These are phyloP conservation scores for Dicycla oo DNA, from an alignment of 2,888 invertebrate genomes.

Conservation along the genomic window DNA sequence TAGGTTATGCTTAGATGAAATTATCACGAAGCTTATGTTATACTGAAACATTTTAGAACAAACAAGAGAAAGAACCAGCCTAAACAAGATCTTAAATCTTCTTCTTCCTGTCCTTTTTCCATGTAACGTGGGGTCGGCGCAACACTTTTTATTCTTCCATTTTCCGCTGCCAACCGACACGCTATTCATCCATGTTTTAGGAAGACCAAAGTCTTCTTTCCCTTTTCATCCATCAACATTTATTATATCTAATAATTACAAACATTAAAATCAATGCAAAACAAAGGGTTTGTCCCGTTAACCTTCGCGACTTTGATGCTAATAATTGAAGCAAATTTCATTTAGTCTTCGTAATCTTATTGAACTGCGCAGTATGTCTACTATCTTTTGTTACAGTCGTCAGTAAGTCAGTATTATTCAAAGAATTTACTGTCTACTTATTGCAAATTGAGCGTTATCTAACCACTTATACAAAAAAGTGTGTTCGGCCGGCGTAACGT, in stretches of 20 bases:
- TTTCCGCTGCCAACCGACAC: not conserved
- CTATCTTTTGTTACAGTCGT: no score
- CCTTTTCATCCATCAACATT: not conserved
- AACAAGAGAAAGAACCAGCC: not conserved
- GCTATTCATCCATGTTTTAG: not conserved
- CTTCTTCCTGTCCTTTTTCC: not conserved
- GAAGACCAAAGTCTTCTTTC: not conserved
- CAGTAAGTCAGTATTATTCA: no score
- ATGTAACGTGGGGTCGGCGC: not conserved
- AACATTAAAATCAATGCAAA: not conserved
- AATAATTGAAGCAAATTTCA: not conserved
- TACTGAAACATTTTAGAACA: conserved; percentile 1
- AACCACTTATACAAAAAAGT: conserved; percentile 34
- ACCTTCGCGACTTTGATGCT: no score
- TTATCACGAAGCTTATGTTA: not conserved
- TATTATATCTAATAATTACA: not conserved
- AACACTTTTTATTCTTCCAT: not conserved
- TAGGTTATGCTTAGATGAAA: conserved; percentile 3
- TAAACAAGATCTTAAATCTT: not conserved
- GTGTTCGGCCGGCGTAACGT: conserved; percentile 35
- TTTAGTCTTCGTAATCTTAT: not conserved
- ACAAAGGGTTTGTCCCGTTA: not conserved
- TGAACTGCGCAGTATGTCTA: not conserved
- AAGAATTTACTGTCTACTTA: conserved; percentile 26
- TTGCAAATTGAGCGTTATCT: conserved; percentile 39